Percentiles rank a stretch among this genome's conserved stretches.
Evolutionary conservation across 2,113 vertebrate genomes (phyloP).

Genomic region (Gulo gulo): DNA sequence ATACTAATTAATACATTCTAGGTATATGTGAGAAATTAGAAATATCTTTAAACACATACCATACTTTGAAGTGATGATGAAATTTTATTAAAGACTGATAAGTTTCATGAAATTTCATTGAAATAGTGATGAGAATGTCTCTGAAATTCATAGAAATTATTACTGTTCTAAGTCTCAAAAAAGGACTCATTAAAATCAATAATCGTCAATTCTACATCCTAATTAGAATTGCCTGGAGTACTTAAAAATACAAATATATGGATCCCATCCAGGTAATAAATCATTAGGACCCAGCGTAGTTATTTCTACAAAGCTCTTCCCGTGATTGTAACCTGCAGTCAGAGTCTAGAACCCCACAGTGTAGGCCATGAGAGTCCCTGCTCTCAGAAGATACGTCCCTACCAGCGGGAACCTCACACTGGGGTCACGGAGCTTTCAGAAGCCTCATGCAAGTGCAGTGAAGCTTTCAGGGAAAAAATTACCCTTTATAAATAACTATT

Average conservation of each 20-base stretch:
- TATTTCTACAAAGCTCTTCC: background rate
- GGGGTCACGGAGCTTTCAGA: background rate
- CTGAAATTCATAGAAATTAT: background rate
- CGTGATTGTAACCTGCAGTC: background rate
- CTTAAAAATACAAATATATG: background rate
- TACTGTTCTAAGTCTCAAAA: background rate
- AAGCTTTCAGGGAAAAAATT: background rate
- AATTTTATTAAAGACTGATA: conserved; percentile 5
- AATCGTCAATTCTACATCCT: background rate
- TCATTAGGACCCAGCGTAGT: background rate
- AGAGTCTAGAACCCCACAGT: background rate
- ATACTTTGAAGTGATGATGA: background rate
- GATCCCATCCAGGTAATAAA: background rate
- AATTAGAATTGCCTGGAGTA: background rate
- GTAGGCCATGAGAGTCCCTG: background rate
- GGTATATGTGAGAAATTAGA: conserved; percentile 1
- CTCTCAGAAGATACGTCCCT: background rate
- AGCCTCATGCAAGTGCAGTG: background rate
- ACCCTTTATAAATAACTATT: background rate
- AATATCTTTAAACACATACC: conserved; percentile 1
- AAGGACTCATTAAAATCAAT: background rate
- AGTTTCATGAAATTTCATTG: background rate
- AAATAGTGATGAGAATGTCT: background rate
- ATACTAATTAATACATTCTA: background rate
- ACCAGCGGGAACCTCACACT: background rate